Evolutionary conservation across 2,113 vertebrate species (phyloP).

Genomic region (Aegypius monachus): DNA sequence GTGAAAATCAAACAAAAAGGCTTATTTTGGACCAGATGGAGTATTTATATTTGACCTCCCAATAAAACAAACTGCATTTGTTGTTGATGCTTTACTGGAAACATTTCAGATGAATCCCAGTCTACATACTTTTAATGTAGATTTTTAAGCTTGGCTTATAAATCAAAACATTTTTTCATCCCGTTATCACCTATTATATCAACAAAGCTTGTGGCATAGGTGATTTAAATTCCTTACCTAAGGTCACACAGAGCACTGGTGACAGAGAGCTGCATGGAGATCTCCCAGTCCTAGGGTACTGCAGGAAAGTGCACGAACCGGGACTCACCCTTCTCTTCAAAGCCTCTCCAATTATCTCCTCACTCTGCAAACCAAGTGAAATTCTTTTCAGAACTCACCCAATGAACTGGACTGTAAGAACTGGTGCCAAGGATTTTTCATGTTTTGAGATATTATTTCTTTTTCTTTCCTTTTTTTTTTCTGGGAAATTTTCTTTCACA

Average conservation of each 20-base stretch:
- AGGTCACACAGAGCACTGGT: background rate
- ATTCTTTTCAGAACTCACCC: conserved; percentile 1
- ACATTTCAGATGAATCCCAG: background rate
- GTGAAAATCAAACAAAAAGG: conserved; percentile 20
- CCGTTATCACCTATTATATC: background rate
- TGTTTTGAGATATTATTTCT: background rate
- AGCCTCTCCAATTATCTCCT: background rate
- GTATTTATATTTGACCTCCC: background rate
- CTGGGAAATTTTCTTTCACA: background rate
- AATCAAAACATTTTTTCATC: background rate
- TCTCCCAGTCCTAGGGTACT: background rate
- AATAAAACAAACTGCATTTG: conserved; percentile 6
- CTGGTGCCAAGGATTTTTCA: background rate
- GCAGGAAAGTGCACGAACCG: background rate
- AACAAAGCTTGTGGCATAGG: background rate
- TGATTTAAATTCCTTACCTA: conserved; percentile 39
- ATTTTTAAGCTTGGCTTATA: background rate
- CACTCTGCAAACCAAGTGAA: background rate
- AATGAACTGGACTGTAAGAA: background rate
- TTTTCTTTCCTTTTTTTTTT: background rate
- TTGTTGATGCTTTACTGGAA: conserved; percentile 3
- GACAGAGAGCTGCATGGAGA: background rate
- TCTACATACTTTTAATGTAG: background rate
- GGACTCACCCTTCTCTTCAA: background rate
- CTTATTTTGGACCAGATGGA: background rate